Base-by-base conservation (phyloP, 2,113 vertebrate genomes). In the Lanius collurio region DNA sequence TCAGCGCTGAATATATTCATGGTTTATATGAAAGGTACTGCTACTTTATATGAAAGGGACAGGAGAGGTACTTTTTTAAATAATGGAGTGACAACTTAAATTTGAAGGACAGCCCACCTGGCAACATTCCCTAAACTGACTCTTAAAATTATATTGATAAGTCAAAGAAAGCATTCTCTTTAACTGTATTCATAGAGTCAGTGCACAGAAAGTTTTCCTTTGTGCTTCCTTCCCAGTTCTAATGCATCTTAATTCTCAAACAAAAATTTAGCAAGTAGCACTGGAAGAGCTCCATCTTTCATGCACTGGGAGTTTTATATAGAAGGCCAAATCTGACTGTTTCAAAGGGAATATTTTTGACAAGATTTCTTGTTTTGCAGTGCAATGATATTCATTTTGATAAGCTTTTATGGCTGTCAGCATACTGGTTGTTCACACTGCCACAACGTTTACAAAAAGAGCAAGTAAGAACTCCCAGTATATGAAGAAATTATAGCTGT, bases 301-400 rank as follows among this genome's bases (percentile, higher is more conserved):
- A 55, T 41, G 31, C 50, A 79, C 68, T 50, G 39, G 23, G 46
- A 75, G 50, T 70, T 87, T 87, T 73, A 65, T 55, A 59, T n/a
- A 65, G 74, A 71, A 83, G 13, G n/a, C 24, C 57, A 84, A 49
- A 71, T 78, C 42, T 47, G 79, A 49, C 47, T 82, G 41, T 82
- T 97, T 96, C 67, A 92, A 87, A 91, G 65, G 12, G n/a, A 93
- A 39, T 90, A 91, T 94, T 88, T 96, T 95, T 15, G 28, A 73
- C 24, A 64, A 65, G 41, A 64, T 42, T 86, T 83, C 42, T 63
- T 28, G 16, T 42, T 95, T 92, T 83, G n/a, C 78, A 44, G 41
- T 53, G 41, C 77, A 92, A 37, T 55, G 46, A 46, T 84, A 11
- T 37, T 95, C 22, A 81, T 78, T 95, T 94, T 73, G 56, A 75